phyloP scores from a whole-genome alignment of 2,113 vertebrate species.

The Myotis yumanensis region DNA sequence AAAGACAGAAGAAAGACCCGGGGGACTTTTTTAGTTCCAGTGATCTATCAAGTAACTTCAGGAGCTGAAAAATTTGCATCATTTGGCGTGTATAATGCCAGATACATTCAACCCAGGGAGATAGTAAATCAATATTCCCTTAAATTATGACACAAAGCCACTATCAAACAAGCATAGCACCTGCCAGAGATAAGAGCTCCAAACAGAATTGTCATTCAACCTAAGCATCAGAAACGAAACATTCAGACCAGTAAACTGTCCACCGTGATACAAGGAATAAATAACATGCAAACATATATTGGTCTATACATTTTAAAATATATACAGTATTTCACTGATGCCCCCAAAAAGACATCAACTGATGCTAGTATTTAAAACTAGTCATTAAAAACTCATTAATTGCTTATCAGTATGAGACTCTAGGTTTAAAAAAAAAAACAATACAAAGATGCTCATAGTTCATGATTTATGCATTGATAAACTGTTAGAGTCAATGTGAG shows the following conservation, averaged over 20 bases:
- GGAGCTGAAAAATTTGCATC: constrained; percentile 68
- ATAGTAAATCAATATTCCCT: constrained; percentile 73
- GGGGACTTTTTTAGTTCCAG: constrained; percentile 66
- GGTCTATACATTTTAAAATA: neutral
- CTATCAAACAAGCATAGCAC: constrained; percentile 43
- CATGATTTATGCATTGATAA: neutral
- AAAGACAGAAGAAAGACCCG: constrained; percentile 68
- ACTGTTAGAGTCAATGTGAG: neutral
- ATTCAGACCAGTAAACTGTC: neutral
- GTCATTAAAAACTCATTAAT: constrained; percentile 38
- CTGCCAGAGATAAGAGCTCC: constrained; percentile 34
- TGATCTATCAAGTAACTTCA: constrained; percentile 73
- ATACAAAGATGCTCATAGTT: neutral
- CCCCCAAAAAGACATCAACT: neutral
- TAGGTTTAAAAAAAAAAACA: neutral
- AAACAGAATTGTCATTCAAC: constrained; percentile 39
- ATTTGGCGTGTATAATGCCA: constrained; percentile 64
- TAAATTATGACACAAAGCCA: constrained; percentile 68
- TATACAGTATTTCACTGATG: neutral
- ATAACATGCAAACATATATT: neutral
- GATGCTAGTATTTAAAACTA: constrained; percentile 19
- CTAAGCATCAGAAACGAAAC: constrained; percentile 15
- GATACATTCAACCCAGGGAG: constrained; percentile 60
- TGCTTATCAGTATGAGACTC: neutral
- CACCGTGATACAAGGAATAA: neutral